phyloP scores from a whole-genome alignment of 2,888 invertebrate species.

The Pachymerium ferrugineum region DNA sequence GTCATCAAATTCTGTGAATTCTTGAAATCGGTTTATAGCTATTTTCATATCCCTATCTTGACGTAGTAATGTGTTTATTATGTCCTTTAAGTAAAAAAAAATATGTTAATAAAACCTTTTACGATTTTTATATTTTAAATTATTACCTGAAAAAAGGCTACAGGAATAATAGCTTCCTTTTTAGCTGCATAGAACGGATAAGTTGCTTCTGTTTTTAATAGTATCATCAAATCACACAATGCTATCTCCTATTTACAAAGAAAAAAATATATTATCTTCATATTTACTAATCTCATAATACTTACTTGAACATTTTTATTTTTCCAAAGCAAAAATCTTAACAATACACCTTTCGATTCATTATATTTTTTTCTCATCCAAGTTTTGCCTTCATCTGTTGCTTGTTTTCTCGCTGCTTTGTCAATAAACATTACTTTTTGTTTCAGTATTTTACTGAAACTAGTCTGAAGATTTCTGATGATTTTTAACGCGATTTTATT shows the following conservation, averaged over 20 bases:
- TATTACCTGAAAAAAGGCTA: slow-evolving; percentile 58
- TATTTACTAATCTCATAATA: too few relatives aligned
- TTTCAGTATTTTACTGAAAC: neutral
- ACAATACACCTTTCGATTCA: slow-evolving; percentile 56
- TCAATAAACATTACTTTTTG: neutral
- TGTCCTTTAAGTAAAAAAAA: slow-evolving; percentile 50
- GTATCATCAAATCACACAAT: slow-evolving; percentile 65
- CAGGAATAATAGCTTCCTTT: slow-evolving; percentile 60
- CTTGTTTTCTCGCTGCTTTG: neutral
- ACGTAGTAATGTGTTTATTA: slow-evolving; percentile 61
- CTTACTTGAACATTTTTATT: neutral
- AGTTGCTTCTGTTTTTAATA: slow-evolving; percentile 66
- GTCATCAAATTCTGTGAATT: slow-evolving; percentile 68
- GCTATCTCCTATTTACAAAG: slow-evolving; percentile 60
- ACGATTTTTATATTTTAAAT: neutral
- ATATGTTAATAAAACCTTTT: neutral
- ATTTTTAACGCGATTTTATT: neutral
- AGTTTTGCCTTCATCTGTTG: slow-evolving; percentile 44
- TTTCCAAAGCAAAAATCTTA: slow-evolving; percentile 54
- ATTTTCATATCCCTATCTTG: slow-evolving; percentile 57
- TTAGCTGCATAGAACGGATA: slow-evolving; percentile 56
- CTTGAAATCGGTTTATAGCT: slow-evolving; percentile 64
- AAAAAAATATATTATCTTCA: slow-evolving; percentile 52
- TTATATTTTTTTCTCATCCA: slow-evolving; percentile 69
- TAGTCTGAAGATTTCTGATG: neutral